Evolutionary conservation across 2,113 vertebrate genomes (phyloP).

Genomic region (Periophthalmus modestus): DNA sequence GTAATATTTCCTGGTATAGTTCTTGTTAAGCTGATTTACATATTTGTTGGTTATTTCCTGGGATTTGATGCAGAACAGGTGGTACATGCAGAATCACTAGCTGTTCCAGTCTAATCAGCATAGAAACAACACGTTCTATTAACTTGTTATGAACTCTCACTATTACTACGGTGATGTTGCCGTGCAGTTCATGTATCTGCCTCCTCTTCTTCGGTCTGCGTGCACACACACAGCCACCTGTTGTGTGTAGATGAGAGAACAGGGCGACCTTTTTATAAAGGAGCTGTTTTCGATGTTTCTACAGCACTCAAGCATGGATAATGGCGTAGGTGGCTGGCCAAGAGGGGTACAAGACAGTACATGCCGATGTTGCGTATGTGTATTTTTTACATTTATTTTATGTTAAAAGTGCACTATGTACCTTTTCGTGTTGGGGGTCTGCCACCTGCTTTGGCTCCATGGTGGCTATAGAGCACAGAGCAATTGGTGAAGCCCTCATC

Average conservation of each 20-base stretch:
- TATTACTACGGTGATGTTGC: background rate
- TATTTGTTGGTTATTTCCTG: too few species aligned
- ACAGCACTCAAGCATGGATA: constrained; percentile 14
- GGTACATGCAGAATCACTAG: background rate
- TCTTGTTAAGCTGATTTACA: too few species aligned
- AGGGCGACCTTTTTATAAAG: constrained; percentile 46
- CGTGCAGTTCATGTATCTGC: background rate
- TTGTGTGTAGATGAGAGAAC: constrained; percentile 16
- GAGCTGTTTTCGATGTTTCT: constrained; percentile 15
- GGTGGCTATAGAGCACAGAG: too few species aligned
- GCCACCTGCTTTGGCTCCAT: too few species aligned
- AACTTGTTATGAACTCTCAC: background rate
- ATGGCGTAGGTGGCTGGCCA: background rate
- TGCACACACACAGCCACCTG: constrained; percentile 13
- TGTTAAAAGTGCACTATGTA: too few species aligned
- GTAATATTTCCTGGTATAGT: too few species aligned
- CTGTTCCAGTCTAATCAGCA: background rate
- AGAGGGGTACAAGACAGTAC: background rate
- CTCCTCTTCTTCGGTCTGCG: background rate
- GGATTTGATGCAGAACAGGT: too few species aligned
- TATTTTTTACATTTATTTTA: background rate
- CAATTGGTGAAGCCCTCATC: too few species aligned
- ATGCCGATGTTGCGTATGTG: background rate
- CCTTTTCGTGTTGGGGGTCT: too few species aligned
- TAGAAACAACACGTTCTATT: background rate